Percentiles rank a stretch among this genome's conserved stretches.
Evolutionary conservation across 2,113 vertebrate species (phyloP).

Genomic region (Henicopernis longicauda): DNA sequence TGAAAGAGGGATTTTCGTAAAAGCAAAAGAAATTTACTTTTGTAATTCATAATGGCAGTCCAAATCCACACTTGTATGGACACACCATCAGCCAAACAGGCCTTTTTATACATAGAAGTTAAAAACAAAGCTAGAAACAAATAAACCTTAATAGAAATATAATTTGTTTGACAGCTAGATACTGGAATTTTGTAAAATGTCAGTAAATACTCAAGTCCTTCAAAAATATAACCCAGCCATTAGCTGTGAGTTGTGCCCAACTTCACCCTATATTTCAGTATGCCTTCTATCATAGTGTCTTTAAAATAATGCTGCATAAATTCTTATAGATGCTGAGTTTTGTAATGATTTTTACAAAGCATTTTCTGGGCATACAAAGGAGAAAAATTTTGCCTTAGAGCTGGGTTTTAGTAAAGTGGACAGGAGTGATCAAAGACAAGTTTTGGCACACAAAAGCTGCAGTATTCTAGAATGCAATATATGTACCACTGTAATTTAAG

Average conservation of each 20-base stretch:
- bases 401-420: neutral
- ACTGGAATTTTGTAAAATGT: neutral
- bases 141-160: neutral
- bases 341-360: neutral
- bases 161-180: neutral
- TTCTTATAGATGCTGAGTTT: neutral
- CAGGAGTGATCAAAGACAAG: neutral
- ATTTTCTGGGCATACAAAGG: neutral
- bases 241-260: neutral
- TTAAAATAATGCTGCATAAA: neutral
- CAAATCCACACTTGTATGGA: neutral
- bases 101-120: neutral
- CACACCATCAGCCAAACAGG: neutral
- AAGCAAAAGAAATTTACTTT: neutral
- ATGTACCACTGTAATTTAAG: neutral
- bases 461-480: neutral
- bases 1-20: neutral
- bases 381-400: neutral
- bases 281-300: neutral
- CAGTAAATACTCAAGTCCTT: neutral
- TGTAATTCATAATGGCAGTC: neutral
- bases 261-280: neutral
- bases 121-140: neutral
- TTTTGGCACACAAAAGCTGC: neutral
- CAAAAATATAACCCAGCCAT: neutral